Evolutionary conservation across 2,113 vertebrate genomes (phyloP).

Genomic region (Platichthys stellatus): DNA sequence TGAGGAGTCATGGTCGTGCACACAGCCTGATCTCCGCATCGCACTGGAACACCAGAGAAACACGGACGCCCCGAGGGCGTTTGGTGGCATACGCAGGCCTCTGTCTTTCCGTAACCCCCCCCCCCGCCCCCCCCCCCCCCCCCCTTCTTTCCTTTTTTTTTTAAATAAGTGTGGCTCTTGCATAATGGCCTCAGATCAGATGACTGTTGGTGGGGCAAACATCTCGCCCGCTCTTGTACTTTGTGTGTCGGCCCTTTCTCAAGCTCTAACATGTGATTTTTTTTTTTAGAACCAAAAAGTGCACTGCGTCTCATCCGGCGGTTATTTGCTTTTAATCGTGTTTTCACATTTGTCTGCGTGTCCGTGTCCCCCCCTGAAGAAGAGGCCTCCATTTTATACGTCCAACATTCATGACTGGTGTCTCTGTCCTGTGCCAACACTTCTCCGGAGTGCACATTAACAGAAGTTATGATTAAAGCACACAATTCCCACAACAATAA

Average conservation of each 20-base stretch:
- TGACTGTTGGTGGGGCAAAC: slow-evolving; percentile 62
- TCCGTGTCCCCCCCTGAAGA: neutral
- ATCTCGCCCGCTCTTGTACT: slow-evolving; percentile 37
- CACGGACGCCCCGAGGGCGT: slow-evolving; percentile 46
- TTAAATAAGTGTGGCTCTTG: slow-evolving; percentile 59
- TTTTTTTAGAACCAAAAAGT: slow-evolving; percentile 29
- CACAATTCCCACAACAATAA: slow-evolving; percentile 71
- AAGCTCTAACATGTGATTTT: slow-evolving; percentile 32
- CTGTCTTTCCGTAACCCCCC: slow-evolving; percentile 44
- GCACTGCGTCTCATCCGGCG: slow-evolving; percentile 1
- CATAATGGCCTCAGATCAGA: slow-evolving; percentile 69
- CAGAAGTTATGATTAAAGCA: slow-evolving; percentile 59
- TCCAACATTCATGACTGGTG: neutral
- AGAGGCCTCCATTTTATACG: neutral
- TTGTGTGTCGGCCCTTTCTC: slow-evolving; percentile 14
- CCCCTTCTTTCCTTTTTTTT: slow-evolving; percentile 24
- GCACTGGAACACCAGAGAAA: slow-evolving; percentile 61
- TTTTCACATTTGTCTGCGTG: slow-evolving; percentile 1
- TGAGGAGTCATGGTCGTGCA: slow-evolving; percentile 57
- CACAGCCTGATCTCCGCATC: slow-evolving; percentile 53
- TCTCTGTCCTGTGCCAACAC: slow-evolving; percentile 5
- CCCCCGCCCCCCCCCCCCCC: slow-evolving; percentile 6
- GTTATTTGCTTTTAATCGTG: slow-evolving; percentile 4
- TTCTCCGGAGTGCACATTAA: slow-evolving; percentile 4
- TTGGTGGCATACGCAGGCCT: slow-evolving; percentile 62